phyloP scores from a whole-genome alignment of 2,113 vertebrate species.

The Peucedramus taeniatus region DNA sequence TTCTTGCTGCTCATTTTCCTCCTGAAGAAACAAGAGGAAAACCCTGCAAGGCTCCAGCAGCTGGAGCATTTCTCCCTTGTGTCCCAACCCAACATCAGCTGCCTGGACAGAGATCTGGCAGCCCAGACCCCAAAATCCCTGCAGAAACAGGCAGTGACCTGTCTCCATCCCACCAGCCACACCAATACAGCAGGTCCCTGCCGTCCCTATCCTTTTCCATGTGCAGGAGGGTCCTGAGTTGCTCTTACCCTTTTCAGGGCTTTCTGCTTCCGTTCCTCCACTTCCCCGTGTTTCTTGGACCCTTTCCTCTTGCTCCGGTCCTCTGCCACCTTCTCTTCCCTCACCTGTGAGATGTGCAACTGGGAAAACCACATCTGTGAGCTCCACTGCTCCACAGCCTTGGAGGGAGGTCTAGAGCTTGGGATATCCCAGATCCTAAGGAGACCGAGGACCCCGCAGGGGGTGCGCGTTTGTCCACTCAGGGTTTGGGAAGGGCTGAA shows the following conservation, averaged over 20 bases:
- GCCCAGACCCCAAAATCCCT: neutral
- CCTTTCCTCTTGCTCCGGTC: slow-evolving; percentile 84
- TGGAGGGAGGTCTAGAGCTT: neutral
- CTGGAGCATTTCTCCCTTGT: too few relatives aligned
- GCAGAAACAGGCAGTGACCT: neutral
- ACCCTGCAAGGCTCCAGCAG: neutral
- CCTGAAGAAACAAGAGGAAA: neutral
- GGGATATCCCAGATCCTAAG: neutral
- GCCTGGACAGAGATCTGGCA: neutral
- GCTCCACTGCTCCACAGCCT: accelerated
- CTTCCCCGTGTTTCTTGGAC: slow-evolving; percentile 80
- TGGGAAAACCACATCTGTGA: neutral
- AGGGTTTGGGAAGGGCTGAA: neutral
- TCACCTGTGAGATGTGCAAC: neutral
- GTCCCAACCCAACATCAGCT: neutral
- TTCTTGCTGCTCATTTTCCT: slow-evolving; percentile 75
- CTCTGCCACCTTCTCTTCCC: slow-evolving; percentile 80
- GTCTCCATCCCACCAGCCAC: neutral
- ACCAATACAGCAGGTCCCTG: accelerated
- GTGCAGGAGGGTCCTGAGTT: accelerated
- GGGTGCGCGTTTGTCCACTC: accelerated
- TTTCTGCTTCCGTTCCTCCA: slow-evolving; percentile 75
- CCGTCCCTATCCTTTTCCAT: neutral
- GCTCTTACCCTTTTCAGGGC: slow-evolving; percentile 64
- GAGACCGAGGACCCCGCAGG: neutral